These are phyloP conservation scores for Nautilus pompilius DNA, from an alignment of 1,140 invertebrate species.

Conservation along the genomic window DNA sequence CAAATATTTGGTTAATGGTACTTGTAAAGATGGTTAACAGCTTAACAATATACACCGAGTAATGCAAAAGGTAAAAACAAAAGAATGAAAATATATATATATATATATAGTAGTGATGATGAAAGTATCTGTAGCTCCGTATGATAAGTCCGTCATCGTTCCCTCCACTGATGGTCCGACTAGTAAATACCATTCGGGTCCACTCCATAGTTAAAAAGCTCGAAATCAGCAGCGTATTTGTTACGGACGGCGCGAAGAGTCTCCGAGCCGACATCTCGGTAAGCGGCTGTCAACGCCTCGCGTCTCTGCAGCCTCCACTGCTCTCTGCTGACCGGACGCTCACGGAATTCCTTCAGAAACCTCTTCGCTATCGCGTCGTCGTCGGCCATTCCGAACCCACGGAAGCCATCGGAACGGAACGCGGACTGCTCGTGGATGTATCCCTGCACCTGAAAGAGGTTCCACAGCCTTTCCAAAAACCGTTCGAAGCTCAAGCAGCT, in stretches of 20 bases:
- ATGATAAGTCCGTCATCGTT: too few relatives aligned
- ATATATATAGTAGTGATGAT: too few relatives aligned
- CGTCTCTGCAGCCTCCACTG: not conserved
- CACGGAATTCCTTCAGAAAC: not conserved
- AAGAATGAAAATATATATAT: too few relatives aligned
- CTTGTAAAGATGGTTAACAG: too few relatives aligned
- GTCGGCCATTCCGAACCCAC: not conserved
- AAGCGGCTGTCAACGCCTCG: not conserved
- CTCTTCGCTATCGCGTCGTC: not conserved
- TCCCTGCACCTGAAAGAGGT: constrained; percentile 14
- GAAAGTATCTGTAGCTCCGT: too few relatives aligned
- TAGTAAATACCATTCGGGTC: not conserved
- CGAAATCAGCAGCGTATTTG: not conserved
- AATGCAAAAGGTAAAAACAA: too few relatives aligned
- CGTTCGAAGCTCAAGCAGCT: not conserved
- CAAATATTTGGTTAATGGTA: too few relatives aligned
- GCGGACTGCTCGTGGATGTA: constrained; percentile 5
- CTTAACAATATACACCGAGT: too few relatives aligned
- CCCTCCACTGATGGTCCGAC: too few relatives aligned
- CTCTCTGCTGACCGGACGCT: not conserved
- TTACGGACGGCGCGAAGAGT: not conserved
- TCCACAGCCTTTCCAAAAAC: constrained; percentile 6
- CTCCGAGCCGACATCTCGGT: not conserved
- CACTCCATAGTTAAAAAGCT: not conserved
- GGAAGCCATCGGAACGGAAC: not conserved